Conservation (phyloP, 2,797 vertebrate genomes). For the Apodemus agrarius region DNA sequence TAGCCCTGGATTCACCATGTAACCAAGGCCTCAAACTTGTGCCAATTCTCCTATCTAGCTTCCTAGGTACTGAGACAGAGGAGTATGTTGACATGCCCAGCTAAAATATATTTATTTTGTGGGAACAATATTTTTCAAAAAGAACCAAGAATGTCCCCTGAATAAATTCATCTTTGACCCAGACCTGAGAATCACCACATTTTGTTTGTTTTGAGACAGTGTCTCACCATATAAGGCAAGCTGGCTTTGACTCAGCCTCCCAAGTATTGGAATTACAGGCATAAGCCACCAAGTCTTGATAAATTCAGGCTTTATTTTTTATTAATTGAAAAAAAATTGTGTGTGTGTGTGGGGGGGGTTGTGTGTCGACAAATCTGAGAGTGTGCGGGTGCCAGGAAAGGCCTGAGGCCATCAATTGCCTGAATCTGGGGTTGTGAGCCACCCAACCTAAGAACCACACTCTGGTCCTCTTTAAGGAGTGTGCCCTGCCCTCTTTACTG, state of each 20-base stretch:
- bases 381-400: not conserved
- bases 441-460: not conserved
- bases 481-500: no score
- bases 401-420: not conserved
- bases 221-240: not conserved
- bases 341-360: not conserved
- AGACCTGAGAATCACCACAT: not conserved
- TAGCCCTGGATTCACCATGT: not conserved
- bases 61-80: not conserved
- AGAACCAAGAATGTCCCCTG: not conserved
- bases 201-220: not conserved
- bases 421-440: no score
- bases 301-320: slow-evolving; percentile 17
- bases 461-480: not conserved
- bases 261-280: not conserved
- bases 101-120: not conserved
- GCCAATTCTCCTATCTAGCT: not conserved
- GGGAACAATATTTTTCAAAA: not conserved
- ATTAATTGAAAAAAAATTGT: not conserved
- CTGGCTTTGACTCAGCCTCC: not conserved
- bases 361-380: not conserved
- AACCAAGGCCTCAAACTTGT: not conserved
- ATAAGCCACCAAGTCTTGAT: not conserved
- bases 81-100: not conserved
- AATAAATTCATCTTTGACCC: not conserved